Percentiles rank a stretch among this genome's conserved stretches.
These are phyloP conservation scores for Pogona vitticeps DNA, from an alignment of 2,113 vertebrate species.

Conservation along the genomic window DNA sequence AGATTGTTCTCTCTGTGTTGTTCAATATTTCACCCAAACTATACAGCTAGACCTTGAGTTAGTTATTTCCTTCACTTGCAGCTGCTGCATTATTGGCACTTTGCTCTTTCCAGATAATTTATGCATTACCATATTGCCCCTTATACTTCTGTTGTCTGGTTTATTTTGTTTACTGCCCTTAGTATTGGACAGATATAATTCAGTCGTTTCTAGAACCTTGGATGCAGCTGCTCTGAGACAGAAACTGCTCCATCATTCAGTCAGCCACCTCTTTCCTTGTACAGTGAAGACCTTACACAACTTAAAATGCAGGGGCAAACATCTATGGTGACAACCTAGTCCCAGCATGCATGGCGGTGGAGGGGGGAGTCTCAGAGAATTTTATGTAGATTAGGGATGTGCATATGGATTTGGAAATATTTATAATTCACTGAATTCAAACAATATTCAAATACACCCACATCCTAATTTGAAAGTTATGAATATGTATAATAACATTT, in stretches of 20 bases:
- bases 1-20: slow-evolving; percentile 5
- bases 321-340: neutral
- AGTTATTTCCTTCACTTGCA: slow-evolving; percentile 19
- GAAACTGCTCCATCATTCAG: neutral
- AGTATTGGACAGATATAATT: slow-evolving; percentile 19
- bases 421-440: too few relatives aligned
- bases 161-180: slow-evolving; percentile 20
- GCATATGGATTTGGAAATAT: too few relatives aligned
- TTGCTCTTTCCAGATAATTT: slow-evolving; percentile 13
- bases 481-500: too few relatives aligned
- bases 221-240: neutral
- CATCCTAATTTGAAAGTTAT: too few relatives aligned
- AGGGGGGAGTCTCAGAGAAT: neutral
- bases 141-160: slow-evolving; percentile 7
- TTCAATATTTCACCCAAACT: slow-evolving; percentile 18
- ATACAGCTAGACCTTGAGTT: slow-evolving; percentile 17
- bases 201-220: slow-evolving; percentile 3
- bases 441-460: too few relatives aligned
- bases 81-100: neutral
- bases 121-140: slow-evolving; percentile 6
- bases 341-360: neutral
- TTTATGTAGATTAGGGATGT: too few relatives aligned
- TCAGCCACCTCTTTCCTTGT: neutral
- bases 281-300: neutral
- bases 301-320: neutral